Evolutionary conservation across 2,797 vertebrate species (phyloP), one percentile per base, ranked within the genome.

Genomic region (Acanthurus tractus): DNA sequence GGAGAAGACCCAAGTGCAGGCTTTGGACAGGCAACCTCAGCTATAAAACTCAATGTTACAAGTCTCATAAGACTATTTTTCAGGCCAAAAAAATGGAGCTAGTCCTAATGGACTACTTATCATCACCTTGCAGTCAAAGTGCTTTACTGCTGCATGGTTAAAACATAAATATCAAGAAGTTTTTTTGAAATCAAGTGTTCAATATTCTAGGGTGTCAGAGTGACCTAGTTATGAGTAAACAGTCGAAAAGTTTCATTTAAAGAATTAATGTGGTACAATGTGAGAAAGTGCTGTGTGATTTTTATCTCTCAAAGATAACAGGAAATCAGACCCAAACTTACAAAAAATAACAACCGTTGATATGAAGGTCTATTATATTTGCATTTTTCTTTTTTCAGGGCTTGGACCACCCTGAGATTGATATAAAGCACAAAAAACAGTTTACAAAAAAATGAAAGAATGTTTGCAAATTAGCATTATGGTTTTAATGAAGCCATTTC

Each of bases 1-100:
- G 76, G 38, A 78, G 53, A 70, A 44, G 55, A 77, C 74, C 67
- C 63, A 76, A 54, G 73, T 69, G 38, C 69, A 49, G 61, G 49
- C 66, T 70, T 40, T 4, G 25, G 38, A 72, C 48, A 45, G 18
- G 20, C 52, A 48, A 34, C 63, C 49, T 34, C 65, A 54, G 75
- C 63, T 42, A 44, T 49, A 7, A 4, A 25, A 50, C 68, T 67
- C 70, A 48, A 66, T 36, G n/a, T 56, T 71, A 74, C 61, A 76
- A 17, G 48, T 38, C 17, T 64, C 23, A 58, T 48, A 53, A 38
- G 57, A 76, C 17, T 40, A 29, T 14, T 44, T 70, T 69, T 50
- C 64, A 63, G 72, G 68, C 42, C 38, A 40, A 63, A 81, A 65
- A 65, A 53, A 63, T 34, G 0, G 4, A 12, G 71, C 36, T 58